phyloP scores from a whole-genome alignment of 2,113 vertebrate species.

The Synchiropus splendidus region DNA sequence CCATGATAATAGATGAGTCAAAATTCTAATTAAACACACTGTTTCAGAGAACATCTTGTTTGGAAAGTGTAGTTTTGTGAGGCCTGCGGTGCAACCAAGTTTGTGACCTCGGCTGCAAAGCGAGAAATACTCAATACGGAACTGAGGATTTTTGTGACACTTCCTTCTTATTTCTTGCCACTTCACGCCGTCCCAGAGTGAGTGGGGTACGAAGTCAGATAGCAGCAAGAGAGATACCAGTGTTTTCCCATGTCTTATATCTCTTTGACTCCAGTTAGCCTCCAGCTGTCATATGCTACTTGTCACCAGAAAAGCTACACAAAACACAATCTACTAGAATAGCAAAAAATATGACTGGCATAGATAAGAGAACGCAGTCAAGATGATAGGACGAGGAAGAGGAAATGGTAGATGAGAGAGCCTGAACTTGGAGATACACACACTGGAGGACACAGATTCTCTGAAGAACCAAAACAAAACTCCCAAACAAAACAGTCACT shows the following conservation, averaged over 20 bases:
- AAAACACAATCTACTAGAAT: too few relatives aligned
- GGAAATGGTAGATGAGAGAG: constrained; percentile 19
- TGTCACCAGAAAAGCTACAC: constrained; percentile 4
- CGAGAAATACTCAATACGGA: too few relatives aligned
- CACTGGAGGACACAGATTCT: neutral
- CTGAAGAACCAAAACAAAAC: neutral
- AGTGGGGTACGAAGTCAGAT: neutral
- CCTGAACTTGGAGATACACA: neutral
- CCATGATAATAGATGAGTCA: too few relatives aligned
- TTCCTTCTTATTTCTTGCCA: constrained; percentile 23
- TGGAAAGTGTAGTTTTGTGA: too few relatives aligned
- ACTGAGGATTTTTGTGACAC: neutral
- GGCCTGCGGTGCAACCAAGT: too few relatives aligned
- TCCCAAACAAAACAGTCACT: neutral
- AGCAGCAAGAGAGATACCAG: too few relatives aligned
- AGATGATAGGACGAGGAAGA: constrained; percentile 9
- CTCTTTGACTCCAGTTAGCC: constrained; percentile 33
- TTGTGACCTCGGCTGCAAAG: too few relatives aligned
- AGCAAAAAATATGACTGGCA: too few relatives aligned
- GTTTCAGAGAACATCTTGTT: too few relatives aligned
- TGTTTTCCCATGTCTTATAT: constrained; percentile 5
- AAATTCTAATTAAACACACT: too few relatives aligned
- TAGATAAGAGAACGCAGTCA: constrained; percentile 3
- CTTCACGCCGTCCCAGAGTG: constrained; percentile 9
- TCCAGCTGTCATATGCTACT: constrained; percentile 14